Evolutionary conservation across 1,140 invertebrate genomes (phyloP).

Genomic region (Megathymus violae): DNA sequence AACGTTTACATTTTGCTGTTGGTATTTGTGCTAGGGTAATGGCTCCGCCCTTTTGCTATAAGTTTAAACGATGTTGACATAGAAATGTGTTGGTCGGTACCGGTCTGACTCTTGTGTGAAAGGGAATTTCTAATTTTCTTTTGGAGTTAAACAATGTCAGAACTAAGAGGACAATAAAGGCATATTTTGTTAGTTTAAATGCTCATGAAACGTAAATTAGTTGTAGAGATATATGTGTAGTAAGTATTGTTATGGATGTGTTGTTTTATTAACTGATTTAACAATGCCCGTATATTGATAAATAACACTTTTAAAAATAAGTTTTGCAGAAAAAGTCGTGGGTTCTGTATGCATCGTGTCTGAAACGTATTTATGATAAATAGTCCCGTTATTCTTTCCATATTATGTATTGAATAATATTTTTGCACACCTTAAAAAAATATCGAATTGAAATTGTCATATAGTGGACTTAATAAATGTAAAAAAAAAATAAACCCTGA

Average conservation of each 20-base stretch:
- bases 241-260: not conserved
- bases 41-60: conserved; percentile 63
- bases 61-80: conserved; percentile 45
- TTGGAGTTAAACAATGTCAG: not conserved
- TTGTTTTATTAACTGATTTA: too few relatives aligned
- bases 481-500: too few relatives aligned
- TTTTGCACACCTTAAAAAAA: too few relatives aligned
- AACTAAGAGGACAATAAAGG: not conserved
- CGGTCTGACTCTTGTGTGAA: conserved; percentile 26
- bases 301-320: too few relatives aligned
- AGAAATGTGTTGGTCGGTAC: conserved; percentile 28
- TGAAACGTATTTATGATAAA: too few relatives aligned
- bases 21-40: conserved; percentile 75
- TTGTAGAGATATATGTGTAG: not conserved
- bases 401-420: too few relatives aligned
- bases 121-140: conserved; percentile 30
- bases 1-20: conserved; percentile 68
- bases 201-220: not conserved
- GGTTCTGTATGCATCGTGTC: too few relatives aligned
- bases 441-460: too few relatives aligned
- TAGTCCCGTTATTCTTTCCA: too few relatives aligned
- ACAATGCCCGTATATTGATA: too few relatives aligned
- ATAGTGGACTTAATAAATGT: too few relatives aligned
- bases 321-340: too few relatives aligned
- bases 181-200: not conserved